Percentiles rank a stretch among this genome's conserved stretches.
Evolutionary conservation across 2,888 invertebrate species (phyloP).

Genomic region (Podabrus alpinus): DNA sequence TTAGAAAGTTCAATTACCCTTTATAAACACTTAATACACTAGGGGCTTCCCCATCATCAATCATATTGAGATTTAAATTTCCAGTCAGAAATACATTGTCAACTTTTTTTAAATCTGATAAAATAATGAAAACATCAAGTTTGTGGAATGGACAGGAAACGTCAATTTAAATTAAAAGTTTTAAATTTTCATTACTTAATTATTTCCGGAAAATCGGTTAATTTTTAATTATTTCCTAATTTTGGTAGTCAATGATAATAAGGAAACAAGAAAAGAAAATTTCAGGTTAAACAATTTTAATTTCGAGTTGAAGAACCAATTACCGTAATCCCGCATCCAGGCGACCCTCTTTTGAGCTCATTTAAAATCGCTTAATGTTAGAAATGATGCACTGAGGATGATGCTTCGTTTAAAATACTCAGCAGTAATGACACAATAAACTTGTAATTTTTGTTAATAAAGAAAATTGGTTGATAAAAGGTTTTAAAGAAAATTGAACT

Average conservation of each 20-base stretch:
- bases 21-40: not conserved
- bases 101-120: not conserved
- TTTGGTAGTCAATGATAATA: not conserved
- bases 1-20: not conserved
- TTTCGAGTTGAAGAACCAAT: not conserved
- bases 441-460: not conserved
- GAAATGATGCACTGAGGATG: not conserved
- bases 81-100: not conserved
- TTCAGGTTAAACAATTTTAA: not conserved
- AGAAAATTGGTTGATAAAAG: not conserved
- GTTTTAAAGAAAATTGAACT: not conserved
- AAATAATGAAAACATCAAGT: not conserved
- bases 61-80: not conserved
- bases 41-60: not conserved
- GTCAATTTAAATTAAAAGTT: not conserved
- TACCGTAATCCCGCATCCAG: not conserved
- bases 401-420: not conserved
- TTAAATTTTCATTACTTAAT: not conserved
- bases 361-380: not conserved
- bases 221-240: not conserved
- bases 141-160: not conserved
- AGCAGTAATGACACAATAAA: not conserved
- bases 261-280: not conserved
- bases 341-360: not conserved
- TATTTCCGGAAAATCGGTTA: not conserved